Base-by-base conservation (phyloP, 2,113 vertebrate species). In the Genyomyrus donnyi region DNA sequence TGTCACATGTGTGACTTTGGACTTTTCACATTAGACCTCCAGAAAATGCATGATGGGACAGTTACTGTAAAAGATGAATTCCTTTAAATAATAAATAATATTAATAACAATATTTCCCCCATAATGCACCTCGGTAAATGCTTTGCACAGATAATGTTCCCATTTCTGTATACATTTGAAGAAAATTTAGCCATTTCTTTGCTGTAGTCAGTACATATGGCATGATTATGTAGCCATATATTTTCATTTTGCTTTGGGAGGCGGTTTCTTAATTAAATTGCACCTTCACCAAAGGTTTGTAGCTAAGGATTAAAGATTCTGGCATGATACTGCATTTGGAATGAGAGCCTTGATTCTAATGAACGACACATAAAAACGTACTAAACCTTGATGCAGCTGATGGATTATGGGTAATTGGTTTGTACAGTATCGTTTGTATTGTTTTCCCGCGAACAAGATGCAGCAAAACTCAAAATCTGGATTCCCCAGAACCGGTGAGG, bases 341-440 rank as follows among this genome's bases (percentile, higher is more conserved):
- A 49, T 84, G n/a, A 58, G 21, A 89, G n/a, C 24, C 62, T 31
- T 31, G 62, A 70, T 70, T 80, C 74, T 42, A 80, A 80, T 35
- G 2, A 80, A 8, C 1, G 74, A 42, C 31, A 80, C 4, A 42
- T 42, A 42, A 39, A 80, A 6, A 42, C 17, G 15, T 42, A 42
- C 15, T 39, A 80, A 80, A 19, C 49, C 1, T 89, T 2, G 88
- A 49, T 31, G 42, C 45, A 10, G 66, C 45, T 50, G 42, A 70
- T 11, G 48, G 88, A 39, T 39, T 46, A 49, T 58, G 50, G 89
- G 50, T 56, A 85, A 89, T 89, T 46, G 89, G 42, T 84, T 84
- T 85, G 5, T n/a, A 35, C 27, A 3, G 45, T 19, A 31, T 4
- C 9, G 2, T 66, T 66, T 11, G 62, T 31, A 11, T 70, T 1